A percentile compares a stretch with the other conserved stretches of the same genome.
Conservation (phyloP, 2,888 invertebrate genomes). For the Syritta pipiens region DNA sequence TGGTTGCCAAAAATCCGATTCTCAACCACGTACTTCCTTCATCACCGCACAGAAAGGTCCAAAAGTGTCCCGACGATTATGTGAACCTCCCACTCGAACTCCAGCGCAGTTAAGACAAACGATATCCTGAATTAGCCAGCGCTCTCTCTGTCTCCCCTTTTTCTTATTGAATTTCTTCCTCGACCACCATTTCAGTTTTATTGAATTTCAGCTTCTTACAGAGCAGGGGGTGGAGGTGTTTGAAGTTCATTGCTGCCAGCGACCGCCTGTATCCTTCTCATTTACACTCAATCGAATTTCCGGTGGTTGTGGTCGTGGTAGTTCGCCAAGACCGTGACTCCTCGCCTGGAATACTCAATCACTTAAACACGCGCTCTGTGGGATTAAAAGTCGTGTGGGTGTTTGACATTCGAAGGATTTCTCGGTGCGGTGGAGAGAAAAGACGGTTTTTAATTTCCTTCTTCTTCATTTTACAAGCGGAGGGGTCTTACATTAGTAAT, state of each 20-base stretch:
- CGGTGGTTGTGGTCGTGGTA: conserved; percentile 23
- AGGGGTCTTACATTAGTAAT: conserved; percentile 56
- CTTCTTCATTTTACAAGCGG: conserved; percentile 23
- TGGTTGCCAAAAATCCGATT: neutral
- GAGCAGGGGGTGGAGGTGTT: conserved; percentile 18
- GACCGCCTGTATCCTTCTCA: neutral
- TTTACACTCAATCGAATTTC: conserved; percentile 40
- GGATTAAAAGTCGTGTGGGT: conserved; percentile 42
- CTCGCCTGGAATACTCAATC: conserved; percentile 50
- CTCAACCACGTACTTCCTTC: neutral
- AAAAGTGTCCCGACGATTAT: conserved; percentile 26
- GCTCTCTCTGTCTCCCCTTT: conserved; percentile 9
- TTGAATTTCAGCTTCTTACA: conserved; percentile 40
- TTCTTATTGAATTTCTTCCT: conserved; percentile 36
- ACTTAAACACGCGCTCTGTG: conserved; percentile 50
- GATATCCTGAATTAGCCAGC: conserved; percentile 36
- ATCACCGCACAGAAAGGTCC: no score
- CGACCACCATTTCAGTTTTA: conserved; percentile 25
- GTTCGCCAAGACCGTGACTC: conserved; percentile 43
- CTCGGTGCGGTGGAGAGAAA: neutral
- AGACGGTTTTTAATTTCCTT: conserved; percentile 13
- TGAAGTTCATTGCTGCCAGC: neutral
- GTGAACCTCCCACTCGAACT: neutral
- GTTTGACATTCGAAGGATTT: conserved; percentile 43
- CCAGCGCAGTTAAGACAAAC: neutral